Evolutionary conservation across 2,113 vertebrate genomes (phyloP).

Genomic region (Bothrops jararaca): DNA sequence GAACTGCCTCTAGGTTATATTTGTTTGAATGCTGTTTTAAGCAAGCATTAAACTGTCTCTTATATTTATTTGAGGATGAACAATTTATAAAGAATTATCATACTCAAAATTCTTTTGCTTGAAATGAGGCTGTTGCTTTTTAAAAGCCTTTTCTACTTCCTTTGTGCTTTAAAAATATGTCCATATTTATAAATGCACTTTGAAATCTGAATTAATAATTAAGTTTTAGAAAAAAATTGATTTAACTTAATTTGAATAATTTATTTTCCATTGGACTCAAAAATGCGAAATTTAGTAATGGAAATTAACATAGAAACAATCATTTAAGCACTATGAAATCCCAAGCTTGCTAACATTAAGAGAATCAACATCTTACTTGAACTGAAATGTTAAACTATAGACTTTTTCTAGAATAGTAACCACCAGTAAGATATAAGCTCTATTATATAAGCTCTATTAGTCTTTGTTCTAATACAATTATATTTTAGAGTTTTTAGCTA

Average conservation of each 20-base stretch:
- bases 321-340: constrained; percentile 18
- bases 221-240: background rate
- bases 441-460: constrained; percentile 10
- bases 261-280: constrained; percentile 34
- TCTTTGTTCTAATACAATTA: background rate
- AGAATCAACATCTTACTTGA: background rate
- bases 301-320: background rate
- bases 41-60: background rate
- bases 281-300: background rate
- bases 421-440: constrained; percentile 1
- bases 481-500: background rate
- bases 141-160: background rate
- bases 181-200: background rate
- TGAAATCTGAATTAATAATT: background rate
- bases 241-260: background rate
- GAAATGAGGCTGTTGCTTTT: background rate
- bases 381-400: constrained; percentile 6
- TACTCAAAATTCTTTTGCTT: background rate
- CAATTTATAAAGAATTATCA: background rate
- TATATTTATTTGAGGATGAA: background rate
- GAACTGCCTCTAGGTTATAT: background rate
- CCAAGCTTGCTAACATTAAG: constrained; percentile 17
- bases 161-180: background rate
- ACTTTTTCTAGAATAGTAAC: constrained; percentile 24
- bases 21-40: background rate